Conservation (phyloP, 1,140 invertebrate species). For the Lethrus apterus region DNA sequence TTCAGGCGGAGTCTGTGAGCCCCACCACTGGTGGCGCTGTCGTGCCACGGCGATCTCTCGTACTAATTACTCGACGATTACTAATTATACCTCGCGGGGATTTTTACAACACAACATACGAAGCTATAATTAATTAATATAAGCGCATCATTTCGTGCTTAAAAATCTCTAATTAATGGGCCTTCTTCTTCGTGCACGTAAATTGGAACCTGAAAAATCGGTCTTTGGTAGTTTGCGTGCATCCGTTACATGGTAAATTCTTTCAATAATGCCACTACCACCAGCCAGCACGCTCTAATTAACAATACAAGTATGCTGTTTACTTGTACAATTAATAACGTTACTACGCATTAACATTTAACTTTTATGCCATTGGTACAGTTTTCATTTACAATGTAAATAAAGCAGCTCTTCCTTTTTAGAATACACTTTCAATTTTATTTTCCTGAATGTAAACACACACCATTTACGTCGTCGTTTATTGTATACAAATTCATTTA, state of each 20-base stretch:
- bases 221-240: too few species aligned
- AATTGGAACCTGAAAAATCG: constrained; percentile 10
- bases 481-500: too few species aligned
- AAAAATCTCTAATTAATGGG: constrained; percentile 38
- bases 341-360: too few species aligned
- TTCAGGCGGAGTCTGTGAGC: constrained; percentile 2
- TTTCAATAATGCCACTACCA: constrained; percentile 1
- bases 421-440: too few species aligned
- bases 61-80: constrained; percentile 40
- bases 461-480: too few species aligned
- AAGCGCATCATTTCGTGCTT: constrained; percentile 37
- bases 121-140: constrained; percentile 41
- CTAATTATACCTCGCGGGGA: constrained; percentile 43
- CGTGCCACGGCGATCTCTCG: constrained; percentile 18
- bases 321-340: constrained; percentile 7
- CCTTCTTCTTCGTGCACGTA: constrained; percentile 13
- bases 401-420: too few species aligned
- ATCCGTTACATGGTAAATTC: not conserved
- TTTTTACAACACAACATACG: constrained; percentile 37
- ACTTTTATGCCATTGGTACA: too few species aligned
- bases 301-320: constrained; percentile 9
- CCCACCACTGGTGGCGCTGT: constrained; percentile 16
- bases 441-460: too few species aligned
- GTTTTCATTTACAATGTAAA: too few species aligned
- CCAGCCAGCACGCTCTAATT: constrained; percentile 1